A percentile compares a stretch with the other conserved stretches of the same genome.
phyloP scores from a whole-genome alignment of 2,113 vertebrate genomes.

The Eolophus roseicapilla region DNA sequence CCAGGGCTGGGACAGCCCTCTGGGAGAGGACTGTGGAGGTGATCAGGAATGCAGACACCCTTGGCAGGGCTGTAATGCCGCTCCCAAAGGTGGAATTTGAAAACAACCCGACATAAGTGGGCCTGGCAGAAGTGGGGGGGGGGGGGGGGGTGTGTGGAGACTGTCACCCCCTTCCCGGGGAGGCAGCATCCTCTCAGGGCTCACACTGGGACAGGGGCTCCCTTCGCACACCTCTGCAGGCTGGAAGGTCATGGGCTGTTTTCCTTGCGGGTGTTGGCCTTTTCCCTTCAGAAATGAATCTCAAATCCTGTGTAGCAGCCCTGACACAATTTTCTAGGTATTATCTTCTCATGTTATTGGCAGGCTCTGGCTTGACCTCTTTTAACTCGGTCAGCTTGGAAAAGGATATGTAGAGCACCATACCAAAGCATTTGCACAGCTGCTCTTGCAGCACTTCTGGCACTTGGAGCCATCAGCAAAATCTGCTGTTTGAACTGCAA shows the following conservation, averaged over 20 bases:
- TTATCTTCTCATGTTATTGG: not conserved
- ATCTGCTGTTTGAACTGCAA: slow-evolving; percentile 13
- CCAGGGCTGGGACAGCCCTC: accelerated
- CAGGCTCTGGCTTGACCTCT: not conserved
- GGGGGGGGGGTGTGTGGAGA: not conserved
- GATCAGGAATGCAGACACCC: not conserved
- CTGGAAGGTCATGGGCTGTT: not conserved
- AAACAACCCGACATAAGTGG: not conserved
- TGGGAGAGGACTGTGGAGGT: accelerated
- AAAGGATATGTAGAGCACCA: not conserved
- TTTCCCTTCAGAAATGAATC: not conserved
- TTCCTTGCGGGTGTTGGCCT: not conserved
- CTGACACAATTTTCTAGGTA: not conserved
- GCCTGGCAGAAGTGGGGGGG: not conserved
- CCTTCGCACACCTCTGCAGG: not conserved
- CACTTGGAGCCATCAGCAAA: not conserved
- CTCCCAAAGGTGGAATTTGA: not conserved
- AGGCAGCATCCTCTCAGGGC: accelerated
- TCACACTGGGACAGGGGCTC: not conserved
- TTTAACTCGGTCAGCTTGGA: not conserved
- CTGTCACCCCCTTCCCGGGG: not conserved
- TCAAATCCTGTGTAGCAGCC: not conserved
- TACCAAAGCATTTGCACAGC: not conserved
- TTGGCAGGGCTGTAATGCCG: not conserved
- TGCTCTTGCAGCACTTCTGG: not conserved